These are phyloP conservation scores for Nasonia longicornis DNA, from an alignment of 1,140 invertebrate genomes.

Conservation along the genomic window DNA sequence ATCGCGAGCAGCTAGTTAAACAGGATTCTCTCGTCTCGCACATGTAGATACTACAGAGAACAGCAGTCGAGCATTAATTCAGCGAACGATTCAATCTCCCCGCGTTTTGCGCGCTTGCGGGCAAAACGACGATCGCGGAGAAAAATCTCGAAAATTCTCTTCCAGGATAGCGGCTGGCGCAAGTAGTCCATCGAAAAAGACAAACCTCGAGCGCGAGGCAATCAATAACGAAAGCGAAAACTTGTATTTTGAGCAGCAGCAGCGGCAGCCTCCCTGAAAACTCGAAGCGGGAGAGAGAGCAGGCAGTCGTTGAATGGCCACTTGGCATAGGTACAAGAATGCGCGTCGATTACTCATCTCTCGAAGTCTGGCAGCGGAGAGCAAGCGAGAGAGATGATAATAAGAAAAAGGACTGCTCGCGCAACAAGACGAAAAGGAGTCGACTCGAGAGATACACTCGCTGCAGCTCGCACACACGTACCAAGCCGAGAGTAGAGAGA, in stretches of 20 bases:
- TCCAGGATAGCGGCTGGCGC: not conserved
- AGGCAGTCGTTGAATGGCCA: conserved; percentile 35
- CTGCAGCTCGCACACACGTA: not conserved
- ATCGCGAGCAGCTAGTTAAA: not conserved
- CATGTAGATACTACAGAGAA: too few species aligned
- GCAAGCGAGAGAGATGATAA: conserved; percentile 12
- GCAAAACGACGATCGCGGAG: not conserved
- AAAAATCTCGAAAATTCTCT: not conserved
- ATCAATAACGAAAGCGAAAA: conserved; percentile 37
- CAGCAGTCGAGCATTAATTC: not conserved
- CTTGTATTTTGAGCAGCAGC: conserved; percentile 23
- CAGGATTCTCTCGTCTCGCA: not conserved
- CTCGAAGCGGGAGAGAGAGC: conserved; percentile 16
- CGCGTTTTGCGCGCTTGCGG: too few species aligned
- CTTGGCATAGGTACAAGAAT: conserved; percentile 35
- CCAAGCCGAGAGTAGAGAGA: conserved; percentile 7
- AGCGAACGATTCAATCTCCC: conserved; percentile 20
- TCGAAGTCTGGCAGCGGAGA: conserved; percentile 17
- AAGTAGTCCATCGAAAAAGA: not conserved
- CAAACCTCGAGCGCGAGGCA: not conserved
- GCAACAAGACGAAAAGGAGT: not conserved
- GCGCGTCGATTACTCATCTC: conserved; percentile 45
- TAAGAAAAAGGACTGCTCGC: conserved; percentile 35
- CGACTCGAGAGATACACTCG: not conserved
- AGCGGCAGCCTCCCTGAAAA: conserved; percentile 25